Evolutionary conservation across 2,888 invertebrate genomes (phyloP).

Genomic region (Dorcus hopei): DNA sequence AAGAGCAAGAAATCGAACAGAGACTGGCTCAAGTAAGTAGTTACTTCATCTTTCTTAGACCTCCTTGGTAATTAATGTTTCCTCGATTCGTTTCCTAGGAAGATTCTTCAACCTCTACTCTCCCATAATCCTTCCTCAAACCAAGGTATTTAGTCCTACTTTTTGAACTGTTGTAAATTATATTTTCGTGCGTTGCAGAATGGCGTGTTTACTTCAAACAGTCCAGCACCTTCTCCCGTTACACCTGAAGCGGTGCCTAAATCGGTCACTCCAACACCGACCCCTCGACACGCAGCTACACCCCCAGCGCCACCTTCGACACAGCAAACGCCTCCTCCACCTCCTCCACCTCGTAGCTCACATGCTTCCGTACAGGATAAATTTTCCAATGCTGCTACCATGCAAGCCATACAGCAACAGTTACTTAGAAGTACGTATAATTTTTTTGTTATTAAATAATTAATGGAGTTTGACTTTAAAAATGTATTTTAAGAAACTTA

Average conservation of each 20-base stretch:
- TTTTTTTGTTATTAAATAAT: slow-evolving; percentile 7
- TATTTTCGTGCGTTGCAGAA: slow-evolving; percentile 37
- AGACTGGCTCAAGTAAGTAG: slow-evolving; percentile 65
- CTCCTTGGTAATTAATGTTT: not conserved
- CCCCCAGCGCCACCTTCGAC: slow-evolving; percentile 55
- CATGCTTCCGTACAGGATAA: slow-evolving; percentile 45
- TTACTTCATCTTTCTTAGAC: not conserved
- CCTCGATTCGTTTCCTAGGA: not conserved
- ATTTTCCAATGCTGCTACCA: slow-evolving; percentile 63
- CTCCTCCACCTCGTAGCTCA: slow-evolving; percentile 36
- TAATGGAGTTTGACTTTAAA: not conserved
- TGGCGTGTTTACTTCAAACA: slow-evolving; percentile 47
- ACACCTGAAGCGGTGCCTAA: slow-evolving; percentile 55
- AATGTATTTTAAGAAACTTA: no score
- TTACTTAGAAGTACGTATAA: slow-evolving; percentile 66
- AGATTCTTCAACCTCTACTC: not conserved
- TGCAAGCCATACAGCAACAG: slow-evolving; percentile 83
- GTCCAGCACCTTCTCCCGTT: slow-evolving; percentile 56
- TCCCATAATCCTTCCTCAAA: not conserved
- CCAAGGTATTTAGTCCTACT: not conserved
- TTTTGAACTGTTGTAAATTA: not conserved
- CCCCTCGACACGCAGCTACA: slow-evolving; percentile 51
- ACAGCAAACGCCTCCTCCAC: slow-evolving; percentile 45
- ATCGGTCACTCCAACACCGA: slow-evolving; percentile 52
- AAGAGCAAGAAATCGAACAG: slow-evolving; percentile 97